phyloP scores from a whole-genome alignment of 2,797 vertebrate species.

The Poecilia wingei region DNA sequence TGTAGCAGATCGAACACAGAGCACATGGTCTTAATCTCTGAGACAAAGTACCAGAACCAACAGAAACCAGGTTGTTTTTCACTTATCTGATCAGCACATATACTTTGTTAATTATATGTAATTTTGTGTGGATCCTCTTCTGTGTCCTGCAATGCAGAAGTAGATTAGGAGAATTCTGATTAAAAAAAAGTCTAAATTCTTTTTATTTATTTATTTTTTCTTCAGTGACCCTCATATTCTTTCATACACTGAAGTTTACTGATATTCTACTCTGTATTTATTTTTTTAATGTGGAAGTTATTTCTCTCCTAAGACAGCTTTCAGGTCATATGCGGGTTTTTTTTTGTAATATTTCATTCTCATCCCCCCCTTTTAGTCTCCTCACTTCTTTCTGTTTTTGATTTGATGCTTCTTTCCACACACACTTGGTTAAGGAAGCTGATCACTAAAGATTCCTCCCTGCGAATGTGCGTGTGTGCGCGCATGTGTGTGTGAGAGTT shows the following conservation, averaged over 20 bases:
- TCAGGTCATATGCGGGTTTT: background rate
- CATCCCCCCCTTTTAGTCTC: conserved; percentile 3
- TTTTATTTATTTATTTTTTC: no score
- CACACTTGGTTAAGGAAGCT: conserved; percentile 31
- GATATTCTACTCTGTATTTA: background rate
- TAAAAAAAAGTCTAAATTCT: no score
- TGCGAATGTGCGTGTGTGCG: conserved; percentile 26
- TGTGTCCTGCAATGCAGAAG: no score
- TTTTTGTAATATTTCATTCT: conserved; percentile 25
- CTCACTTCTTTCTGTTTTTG: conserved; percentile 42
- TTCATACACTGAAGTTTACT: background rate
- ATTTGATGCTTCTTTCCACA: conserved; percentile 44
- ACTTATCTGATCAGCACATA: background rate
- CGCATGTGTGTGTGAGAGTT: conserved; percentile 1
- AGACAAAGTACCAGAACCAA: background rate
- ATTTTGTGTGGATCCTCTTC: background rate
- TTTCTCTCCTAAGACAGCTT: background rate
- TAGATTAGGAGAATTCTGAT: no score
- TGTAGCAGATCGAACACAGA: background rate
- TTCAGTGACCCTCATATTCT: no score
- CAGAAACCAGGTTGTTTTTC: background rate
- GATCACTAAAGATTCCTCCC: conserved; percentile 43
- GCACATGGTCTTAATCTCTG: background rate
- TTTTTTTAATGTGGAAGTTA: background rate
- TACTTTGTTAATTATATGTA: background rate